Evolutionary conservation across 1,140 invertebrate species (phyloP), one percentile per base, ranked within the genome.

Genomic region (Papilio xuthus): DNA sequence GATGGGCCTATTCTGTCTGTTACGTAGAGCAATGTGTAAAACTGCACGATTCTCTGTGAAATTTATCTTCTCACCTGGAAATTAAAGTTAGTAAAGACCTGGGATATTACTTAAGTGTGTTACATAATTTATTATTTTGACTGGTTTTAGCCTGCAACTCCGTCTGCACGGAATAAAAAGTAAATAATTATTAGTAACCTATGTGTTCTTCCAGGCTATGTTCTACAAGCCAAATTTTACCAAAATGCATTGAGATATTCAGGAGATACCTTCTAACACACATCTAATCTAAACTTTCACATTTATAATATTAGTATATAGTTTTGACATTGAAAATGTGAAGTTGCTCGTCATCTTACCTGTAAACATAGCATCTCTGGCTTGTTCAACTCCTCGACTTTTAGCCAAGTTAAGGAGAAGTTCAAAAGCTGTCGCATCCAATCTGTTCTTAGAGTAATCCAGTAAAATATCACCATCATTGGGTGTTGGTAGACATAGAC

Each of bases 21-120:
- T 99, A 72, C 99, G 95, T 32, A 99, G 95, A 20, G 99, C 99
- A 60, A 97, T 96, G 92, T 99, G 99, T 2, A 99, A 94, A 2
- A 99, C 99, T 56, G 99, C 97, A 83, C 99, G 95, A 86, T 98
- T 96, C 94, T 99, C 99, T 2, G 99, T 99, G 86, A 99, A 99
- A 94, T 99, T 99, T 47, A 99, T 99, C 88, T 98, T 98, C 88
- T 98, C 95, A 44, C 99, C 99, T 94, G 81, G 0, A 60, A 42
- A 32, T 47, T 18, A 53, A 9, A 37, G 41, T 71, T 42, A 41
- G 12, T 70, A 70, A 70, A 70, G 3, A 70, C 42, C 12, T 44
- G 42, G 42, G 2, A 12, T 12, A 44, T 44, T 2, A 10, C 42
- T 44, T 44, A 12, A 12, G 2, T 32, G 32, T 32, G 32, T 32